Base-by-base conservation (phyloP, 2,797 vertebrate genomes). In the Coreius guichenoti region DNA sequence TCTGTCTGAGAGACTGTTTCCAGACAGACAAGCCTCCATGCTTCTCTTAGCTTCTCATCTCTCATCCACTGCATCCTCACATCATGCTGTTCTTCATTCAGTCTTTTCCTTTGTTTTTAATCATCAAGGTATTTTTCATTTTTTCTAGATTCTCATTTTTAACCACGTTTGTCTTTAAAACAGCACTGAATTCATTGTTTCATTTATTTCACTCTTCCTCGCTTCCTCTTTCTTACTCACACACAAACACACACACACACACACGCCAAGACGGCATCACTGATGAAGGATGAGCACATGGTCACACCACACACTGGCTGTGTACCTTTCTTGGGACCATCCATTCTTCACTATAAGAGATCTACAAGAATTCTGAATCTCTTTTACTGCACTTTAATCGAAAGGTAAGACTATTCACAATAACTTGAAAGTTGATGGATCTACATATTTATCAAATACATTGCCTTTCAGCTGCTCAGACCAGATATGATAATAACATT, bases 1-100 rank as follows among this genome's bases (percentile, higher is more conserved):
- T 76, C 85, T 88, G 89, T 88, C 89, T 87, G 85, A 87, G 83
- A 86, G 82, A 77, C 82, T 88, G 89, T 87, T 86, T 85, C 85
- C 82, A 90, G 87, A 90, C 87, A 89, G 83, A 81, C 84, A 78
- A 82, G 83, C 81, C 86, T 85, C 80, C 88, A 86, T 87, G 72
- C 84, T 80, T 76, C 82, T 80, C 81, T 81, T n/a, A 67, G 83
- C 85, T 61, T 79, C n/a, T 45, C 67, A 43, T 65, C 81, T 83
- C 49, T 65, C 56, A 47, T 70, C 69, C 49, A 63, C 54, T 51
- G 43, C 51, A 76, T 86, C 51, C 68, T 39, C 39, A 47, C 21
- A 63, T 63, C 72, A 47, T 72, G 82, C 65, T 86, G 21, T 45
- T 83, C 39, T 80, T 76, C 11, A n/a, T 63, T 58, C 13, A 36